A percentile compares a stretch with the other conserved stretches of the same genome.
Conservation (phyloP, 64 coral and sea anemone genomes). For the Actinia equina region DNA sequence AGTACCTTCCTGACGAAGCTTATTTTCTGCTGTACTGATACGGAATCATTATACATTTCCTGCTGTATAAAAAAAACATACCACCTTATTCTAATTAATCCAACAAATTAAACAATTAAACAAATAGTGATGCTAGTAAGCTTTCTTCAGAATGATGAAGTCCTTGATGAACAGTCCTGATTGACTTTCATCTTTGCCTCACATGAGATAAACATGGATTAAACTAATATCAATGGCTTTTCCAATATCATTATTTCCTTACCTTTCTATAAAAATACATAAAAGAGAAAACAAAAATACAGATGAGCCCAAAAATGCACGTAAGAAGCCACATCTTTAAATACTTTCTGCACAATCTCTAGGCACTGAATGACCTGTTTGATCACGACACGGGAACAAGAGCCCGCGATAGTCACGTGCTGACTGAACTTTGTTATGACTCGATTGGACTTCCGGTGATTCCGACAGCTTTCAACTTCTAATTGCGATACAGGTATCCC, state of each 20-base stretch:
- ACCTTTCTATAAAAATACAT: neutral
- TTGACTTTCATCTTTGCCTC: too few relatives aligned
- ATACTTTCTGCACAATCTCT: neutral
- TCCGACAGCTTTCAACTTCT: too few relatives aligned
- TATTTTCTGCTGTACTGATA: neutral
- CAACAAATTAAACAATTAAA: neutral
- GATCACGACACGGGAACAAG: too few relatives aligned
- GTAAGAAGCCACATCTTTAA: neutral
- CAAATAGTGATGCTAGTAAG: neutral
- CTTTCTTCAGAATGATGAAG: neutral
- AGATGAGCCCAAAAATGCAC: neutral
- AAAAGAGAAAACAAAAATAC: neutral
- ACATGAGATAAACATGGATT: too few relatives aligned
- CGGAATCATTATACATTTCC: neutral
- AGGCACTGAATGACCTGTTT: too few relatives aligned
- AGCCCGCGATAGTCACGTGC: too few relatives aligned
- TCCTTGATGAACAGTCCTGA: too few relatives aligned
- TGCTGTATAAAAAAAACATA: neutral
- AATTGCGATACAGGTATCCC: too few relatives aligned
- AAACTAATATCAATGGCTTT: too few relatives aligned
- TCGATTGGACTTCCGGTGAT: too few relatives aligned
- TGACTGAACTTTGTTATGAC: too few relatives aligned
- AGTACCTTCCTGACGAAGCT: neutral
- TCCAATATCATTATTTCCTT: neutral
- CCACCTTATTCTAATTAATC: neutral